Percentiles rank a stretch among this genome's conserved stretches.
These are phyloP conservation scores for Ips nitidus DNA, from an alignment of 1,140 invertebrate species.

Conservation along the genomic window DNA sequence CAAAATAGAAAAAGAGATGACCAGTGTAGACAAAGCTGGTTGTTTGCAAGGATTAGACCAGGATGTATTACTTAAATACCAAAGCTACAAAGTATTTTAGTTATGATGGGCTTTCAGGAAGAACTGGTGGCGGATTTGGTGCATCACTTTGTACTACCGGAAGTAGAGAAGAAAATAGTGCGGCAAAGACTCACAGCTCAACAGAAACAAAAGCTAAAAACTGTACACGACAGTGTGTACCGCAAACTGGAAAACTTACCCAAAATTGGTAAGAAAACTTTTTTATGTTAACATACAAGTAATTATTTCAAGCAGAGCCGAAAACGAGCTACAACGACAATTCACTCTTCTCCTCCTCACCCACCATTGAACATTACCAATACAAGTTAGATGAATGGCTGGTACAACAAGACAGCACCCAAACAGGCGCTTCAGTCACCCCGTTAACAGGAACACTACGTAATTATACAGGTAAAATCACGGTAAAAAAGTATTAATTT, in stretches of 20 bases:
- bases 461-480: neutral
- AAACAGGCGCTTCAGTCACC: neutral
- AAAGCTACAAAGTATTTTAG: neutral
- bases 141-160: slow-evolving; percentile 64
- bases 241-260: slow-evolving; percentile 42
- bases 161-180: slow-evolving; percentile 55
- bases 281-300: neutral
- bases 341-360: slow-evolving; percentile 11
- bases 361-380: slow-evolving; percentile 23
- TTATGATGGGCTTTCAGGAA: slow-evolving; percentile 48
- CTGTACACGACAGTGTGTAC: slow-evolving; percentile 45
- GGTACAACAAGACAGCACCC: neutral
- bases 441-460: neutral
- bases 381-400: slow-evolving; percentile 7
- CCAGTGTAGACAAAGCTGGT: slow-evolving; percentile 42
- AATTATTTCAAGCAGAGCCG: neutral
- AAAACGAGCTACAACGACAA: neutral
- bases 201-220: slow-evolving; percentile 44
- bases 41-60: slow-evolving; percentile 18
- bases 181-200: slow-evolving; percentile 47
- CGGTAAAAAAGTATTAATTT: neutral
- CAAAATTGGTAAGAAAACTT: slow-evolving; percentile 32
- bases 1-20: slow-evolving; percentile 60
- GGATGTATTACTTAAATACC: slow-evolving; percentile 12
- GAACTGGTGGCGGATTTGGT: slow-evolving; percentile 64